Percentiles rank a stretch among this genome's conserved stretches.
Evolutionary conservation across 2,797 vertebrate species (phyloP).

Genomic region (Pseudocheirus occidentalis): DNA sequence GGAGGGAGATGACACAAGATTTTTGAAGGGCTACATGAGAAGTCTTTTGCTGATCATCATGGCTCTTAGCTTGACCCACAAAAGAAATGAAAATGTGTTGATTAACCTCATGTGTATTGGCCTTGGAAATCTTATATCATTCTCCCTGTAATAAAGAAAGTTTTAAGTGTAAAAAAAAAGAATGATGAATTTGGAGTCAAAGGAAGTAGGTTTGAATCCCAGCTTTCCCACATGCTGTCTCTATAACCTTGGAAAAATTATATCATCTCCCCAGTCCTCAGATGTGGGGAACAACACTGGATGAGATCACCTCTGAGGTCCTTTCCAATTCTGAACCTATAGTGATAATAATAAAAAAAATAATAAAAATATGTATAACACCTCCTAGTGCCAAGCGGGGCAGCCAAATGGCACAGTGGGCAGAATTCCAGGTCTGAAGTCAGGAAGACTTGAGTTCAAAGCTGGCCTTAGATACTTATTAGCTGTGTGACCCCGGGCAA

Average conservation of each 20-base stretch:
- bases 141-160: neutral
- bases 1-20: neutral
- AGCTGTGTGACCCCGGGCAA: neutral
- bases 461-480: neutral
- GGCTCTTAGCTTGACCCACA: neutral
- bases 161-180: neutral
- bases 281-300: too few relatives aligned
- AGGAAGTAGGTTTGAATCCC: neutral
- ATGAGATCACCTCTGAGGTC: neutral
- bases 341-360: neutral
- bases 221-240: neutral
- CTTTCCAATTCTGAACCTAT: too few relatives aligned
- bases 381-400: neutral
- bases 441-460: neutral
- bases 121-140: neutral
- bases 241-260: too few relatives aligned
- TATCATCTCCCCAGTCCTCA: neutral
- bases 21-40: neutral
- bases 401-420: neutral
- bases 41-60: neutral
- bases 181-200: neutral
- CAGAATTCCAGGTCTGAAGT: neutral
- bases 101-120: neutral
- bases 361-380: neutral
- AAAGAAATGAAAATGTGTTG: neutral